Base-by-base conservation (phyloP, 2,113 vertebrate genomes). In the Chrysochloris asiatica region DNA sequence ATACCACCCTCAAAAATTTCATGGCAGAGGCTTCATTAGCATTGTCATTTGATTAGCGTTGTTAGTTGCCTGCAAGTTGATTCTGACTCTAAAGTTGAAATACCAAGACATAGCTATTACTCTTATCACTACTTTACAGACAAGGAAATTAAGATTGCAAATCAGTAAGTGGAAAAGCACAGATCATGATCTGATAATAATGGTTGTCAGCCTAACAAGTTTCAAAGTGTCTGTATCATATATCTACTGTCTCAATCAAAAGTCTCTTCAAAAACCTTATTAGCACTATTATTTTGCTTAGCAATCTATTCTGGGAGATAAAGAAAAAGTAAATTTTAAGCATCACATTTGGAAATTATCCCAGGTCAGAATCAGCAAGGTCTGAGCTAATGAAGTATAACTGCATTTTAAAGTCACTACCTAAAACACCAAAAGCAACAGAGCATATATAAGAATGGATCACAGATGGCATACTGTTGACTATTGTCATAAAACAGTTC, bases 121-220 rank as follows among this genome's bases (percentile, higher is more conserved):
- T 48, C 45, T 75, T 78, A 67, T 72, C 61, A 90, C 17, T 50
- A 24, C 81, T 86, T 87, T 83, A 71, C 43, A 71, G 28, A 71
- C 3, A 83, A 94, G 38, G 4, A 84, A 87, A 78, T 89, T 63
- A 90, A 95, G 41, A 86, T 54, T n/a, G 45, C 19, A 52, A 85
- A 30, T 8, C 56, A 93, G 6, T 47, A 65, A 79, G 1, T 52
- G 33, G 24, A 80, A 83, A 76, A 30, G 21, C 26, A 73, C 6
- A 71, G 24, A 61, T 76, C 69, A 89, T 36, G 24, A 69, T 36
- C 47, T 52, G 30, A 73, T 83, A 61, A 93, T 45, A 82, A 67
- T 79, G 41, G 72, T 77, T 81, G 84, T 77, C 41, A 63, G 17
- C 0, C 30, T 78, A 59, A 80, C 50, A 92, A 86, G 61, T 14